Evolutionary conservation across 2,888 invertebrate species (phyloP), one percentile per base, ranked within the genome.

Genomic region (Hydropsyche betteni): DNA sequence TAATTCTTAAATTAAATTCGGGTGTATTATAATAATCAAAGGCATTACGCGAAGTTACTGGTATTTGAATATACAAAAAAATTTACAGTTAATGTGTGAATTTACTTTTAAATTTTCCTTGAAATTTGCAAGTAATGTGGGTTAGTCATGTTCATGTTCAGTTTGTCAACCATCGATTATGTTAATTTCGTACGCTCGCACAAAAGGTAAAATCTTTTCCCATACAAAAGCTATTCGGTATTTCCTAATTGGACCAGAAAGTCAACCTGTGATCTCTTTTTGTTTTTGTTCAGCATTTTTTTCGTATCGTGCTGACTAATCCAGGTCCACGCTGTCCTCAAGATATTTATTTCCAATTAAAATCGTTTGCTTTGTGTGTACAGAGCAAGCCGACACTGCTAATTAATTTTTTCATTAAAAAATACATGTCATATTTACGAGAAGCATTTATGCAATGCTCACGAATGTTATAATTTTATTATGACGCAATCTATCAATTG

Each of bases 281-380:
- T 55, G 34, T 73, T 55, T n/a, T 74, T 5, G 72, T 72, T 38
- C 44, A 8, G 33, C 14, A 34, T 72, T 36, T 55, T 55, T 55
- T 55, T 14, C 16, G n/a, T 55, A 55, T 55, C 16, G 7, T n/a
- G 36, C 24, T 34, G 12, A 24, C 58, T 64, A 64, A 64, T 64
- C 74, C 74, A 68, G 74, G 36, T 68, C 61, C 64, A 50, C 44
- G 64, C 52, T 68, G 36, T 52, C 52, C 74, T 64, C 52, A 24
- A 68, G 74, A 64, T 74, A 74, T 75, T 75, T 75, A 75, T 75
- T 61, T 61, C 75, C 70, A 75, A 75, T 75, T 75, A 75, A 75
- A 64, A 64, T 33, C 64, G 34, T 34, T 64, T 44, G 44, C 64
- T 64, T 64, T 64, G 64, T 64, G 64, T 61, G 16, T 64, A 36